Conservation (phyloP, 2,797 vertebrate genomes). For the Heliangelus exortis region DNA sequence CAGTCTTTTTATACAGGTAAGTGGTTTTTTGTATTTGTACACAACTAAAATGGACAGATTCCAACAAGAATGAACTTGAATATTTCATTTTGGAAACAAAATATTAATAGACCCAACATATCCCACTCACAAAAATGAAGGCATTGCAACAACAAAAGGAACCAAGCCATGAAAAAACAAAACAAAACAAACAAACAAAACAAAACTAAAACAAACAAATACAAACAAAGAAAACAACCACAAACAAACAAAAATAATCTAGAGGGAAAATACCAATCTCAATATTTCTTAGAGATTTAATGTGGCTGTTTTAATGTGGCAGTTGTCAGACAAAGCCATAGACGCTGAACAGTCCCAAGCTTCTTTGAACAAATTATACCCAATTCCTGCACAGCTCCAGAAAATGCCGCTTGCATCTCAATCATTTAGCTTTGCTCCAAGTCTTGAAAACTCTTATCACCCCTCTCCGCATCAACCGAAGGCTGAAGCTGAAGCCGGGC, state of each 20-base stretch:
- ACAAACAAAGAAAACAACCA: neutral
- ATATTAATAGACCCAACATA: neutral
- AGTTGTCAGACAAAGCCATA: neutral
- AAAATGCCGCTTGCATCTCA: fast-evolving
- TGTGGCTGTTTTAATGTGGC: neutral
- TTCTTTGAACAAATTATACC: neutral
- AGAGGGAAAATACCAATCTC: neutral
- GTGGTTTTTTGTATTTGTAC: neutral
- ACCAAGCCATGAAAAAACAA: neutral
- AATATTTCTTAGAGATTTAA: neutral
- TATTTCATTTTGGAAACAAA: neutral
- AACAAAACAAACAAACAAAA: neutral
- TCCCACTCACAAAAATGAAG: neutral
- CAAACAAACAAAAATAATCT: no score
- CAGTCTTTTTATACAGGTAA: neutral
- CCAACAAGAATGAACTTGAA: neutral
- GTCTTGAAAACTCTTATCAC: neutral
- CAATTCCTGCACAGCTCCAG: neutral
- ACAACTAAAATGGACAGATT: neutral
- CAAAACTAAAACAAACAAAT: neutral
- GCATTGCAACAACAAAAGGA: neutral
- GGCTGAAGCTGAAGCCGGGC: neutral
- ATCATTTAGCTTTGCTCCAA: fast-evolving
- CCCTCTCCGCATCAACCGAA: fast-evolving
- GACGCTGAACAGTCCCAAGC: neutral